Conservation (phyloP, 92 coral and sea anemone species). For the Nematostella vectensis region DNA sequence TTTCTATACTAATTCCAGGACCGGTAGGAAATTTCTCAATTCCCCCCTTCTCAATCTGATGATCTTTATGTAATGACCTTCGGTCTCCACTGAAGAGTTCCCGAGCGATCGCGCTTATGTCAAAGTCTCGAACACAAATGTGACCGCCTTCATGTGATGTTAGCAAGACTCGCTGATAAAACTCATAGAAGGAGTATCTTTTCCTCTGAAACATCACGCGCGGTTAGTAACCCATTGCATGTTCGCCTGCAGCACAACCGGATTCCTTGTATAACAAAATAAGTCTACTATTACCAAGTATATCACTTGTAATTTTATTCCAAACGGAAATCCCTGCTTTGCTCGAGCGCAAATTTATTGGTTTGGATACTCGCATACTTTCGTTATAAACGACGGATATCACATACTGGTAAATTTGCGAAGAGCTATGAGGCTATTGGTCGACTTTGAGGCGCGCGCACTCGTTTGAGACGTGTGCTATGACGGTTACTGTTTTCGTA, state of each 20-base stretch:
- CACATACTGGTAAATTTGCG: neutral
- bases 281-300: neutral
- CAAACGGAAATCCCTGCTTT: neutral
- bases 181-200: too few relatives aligned
- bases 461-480: neutral
- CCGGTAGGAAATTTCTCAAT: neutral
- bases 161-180: too few relatives aligned
- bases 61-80: conserved; percentile 20
- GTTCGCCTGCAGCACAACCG: too few relatives aligned
- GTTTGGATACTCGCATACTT: neutral
- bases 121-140: too few relatives aligned
- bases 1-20: too few relatives aligned
- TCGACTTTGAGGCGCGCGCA: neutral
- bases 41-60: conserved; percentile 7
- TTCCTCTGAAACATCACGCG: too few relatives aligned
- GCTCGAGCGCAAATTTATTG: neutral
- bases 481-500: conserved; percentile 68
- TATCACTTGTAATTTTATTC: neutral
- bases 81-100: conserved; percentile 6
- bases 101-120: conserved; percentile 11
- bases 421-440: neutral
- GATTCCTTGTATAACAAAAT: too few relatives aligned
- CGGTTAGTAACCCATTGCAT: too few relatives aligned
- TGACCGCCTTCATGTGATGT: too few relatives aligned
- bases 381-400: neutral